These are phyloP conservation scores for Hirtodrosophila histrioides DNA, from an alignment of 2,888 invertebrate genomes.

Conservation along the genomic window DNA sequence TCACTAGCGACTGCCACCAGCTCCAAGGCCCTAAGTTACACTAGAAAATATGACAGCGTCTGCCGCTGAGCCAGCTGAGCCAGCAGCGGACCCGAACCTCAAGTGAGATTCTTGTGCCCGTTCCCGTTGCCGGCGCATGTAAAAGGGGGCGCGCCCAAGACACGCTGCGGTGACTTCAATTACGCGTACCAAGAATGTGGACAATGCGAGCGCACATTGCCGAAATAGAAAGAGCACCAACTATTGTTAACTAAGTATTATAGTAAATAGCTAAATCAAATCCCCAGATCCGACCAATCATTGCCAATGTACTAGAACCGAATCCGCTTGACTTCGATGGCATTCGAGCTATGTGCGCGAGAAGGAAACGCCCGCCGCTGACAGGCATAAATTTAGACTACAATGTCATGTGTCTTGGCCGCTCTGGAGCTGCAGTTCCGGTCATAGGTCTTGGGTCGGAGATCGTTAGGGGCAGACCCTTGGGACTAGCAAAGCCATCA, in stretches of 20 bases:
- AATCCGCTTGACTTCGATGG: slow-evolving; percentile 34
- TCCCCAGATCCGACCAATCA: slow-evolving; percentile 76
- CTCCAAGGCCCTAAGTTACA: slow-evolving; percentile 17
- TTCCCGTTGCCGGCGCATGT: slow-evolving; percentile 54
- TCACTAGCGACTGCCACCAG: slow-evolving; percentile 22
- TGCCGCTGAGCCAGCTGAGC: slow-evolving; percentile 19
- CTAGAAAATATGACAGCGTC: slow-evolving; percentile 70
- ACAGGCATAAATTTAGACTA: slow-evolving; percentile 73
- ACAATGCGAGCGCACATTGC: slow-evolving; percentile 62
- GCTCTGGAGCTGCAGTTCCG: slow-evolving; percentile 45
- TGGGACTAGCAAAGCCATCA: slow-evolving; percentile 50
- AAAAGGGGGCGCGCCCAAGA: slow-evolving; percentile 68
- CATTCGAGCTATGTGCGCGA: slow-evolving; percentile 49
- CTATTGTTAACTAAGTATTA: background rate
- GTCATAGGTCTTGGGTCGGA: slow-evolving; percentile 33
- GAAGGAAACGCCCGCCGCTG: slow-evolving; percentile 67
- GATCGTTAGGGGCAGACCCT: slow-evolving; percentile 27
- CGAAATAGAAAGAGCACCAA: slow-evolving; percentile 40
- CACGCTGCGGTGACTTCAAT: slow-evolving; percentile 81
- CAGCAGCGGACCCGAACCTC: slow-evolving; percentile 10
- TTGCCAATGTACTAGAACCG: slow-evolving; percentile 80
- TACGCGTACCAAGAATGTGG: slow-evolving; percentile 76
- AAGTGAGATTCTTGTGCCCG: slow-evolving; percentile 19
- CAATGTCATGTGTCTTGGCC: slow-evolving; percentile 40
- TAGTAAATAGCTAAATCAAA: slow-evolving; percentile 10